Conservation (phyloP, 2,888 invertebrate species). For the Aproaerema taeniolella region DNA sequence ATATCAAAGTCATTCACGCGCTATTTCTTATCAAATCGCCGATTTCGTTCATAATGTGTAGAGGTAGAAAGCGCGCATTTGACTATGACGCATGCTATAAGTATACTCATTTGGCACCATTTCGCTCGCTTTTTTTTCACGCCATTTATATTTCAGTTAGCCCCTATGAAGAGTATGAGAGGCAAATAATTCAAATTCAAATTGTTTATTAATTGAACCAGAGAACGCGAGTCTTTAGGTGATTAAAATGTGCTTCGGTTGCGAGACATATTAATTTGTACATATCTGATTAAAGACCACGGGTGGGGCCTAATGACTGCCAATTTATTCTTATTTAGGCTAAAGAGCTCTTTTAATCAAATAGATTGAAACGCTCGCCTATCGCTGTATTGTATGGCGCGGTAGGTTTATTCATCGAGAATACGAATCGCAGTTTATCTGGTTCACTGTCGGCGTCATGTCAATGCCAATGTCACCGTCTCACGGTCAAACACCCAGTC, state of each 20-base stretch:
- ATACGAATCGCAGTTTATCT: constrained; percentile 19
- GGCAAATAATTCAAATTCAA: too few relatives aligned
- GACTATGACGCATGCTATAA: constrained; percentile 6
- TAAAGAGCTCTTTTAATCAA: constrained; percentile 8
- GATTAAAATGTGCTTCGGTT: constrained; percentile 22
- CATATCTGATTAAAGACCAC: constrained; percentile 21
- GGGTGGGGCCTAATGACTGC: constrained; percentile 21
- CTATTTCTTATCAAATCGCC: constrained; percentile 18
- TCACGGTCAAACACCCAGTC: constrained; percentile 37
- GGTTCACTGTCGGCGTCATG: constrained; percentile 26
- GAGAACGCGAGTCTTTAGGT: constrained; percentile 16
- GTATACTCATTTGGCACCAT: constrained; percentile 5
- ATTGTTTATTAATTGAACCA: constrained; percentile 10
- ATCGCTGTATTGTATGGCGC: constrained; percentile 8
- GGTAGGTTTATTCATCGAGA: constrained; percentile 12
- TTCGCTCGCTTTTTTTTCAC: constrained; percentile 7
- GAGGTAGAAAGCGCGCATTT: constrained; percentile 11
- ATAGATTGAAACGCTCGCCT: constrained; percentile 3
- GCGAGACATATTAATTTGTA: constrained; percentile 22
- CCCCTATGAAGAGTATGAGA: constrained; percentile 5
- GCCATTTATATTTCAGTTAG: constrained; percentile 10
- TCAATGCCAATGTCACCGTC: constrained; percentile 44
- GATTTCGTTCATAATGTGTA: constrained; percentile 4
- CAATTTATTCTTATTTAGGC: constrained; percentile 1
- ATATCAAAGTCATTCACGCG: constrained; percentile 17